Evolutionary conservation across 2,113 vertebrate genomes (phyloP).

Genomic region (Laticauda colubrina): DNA sequence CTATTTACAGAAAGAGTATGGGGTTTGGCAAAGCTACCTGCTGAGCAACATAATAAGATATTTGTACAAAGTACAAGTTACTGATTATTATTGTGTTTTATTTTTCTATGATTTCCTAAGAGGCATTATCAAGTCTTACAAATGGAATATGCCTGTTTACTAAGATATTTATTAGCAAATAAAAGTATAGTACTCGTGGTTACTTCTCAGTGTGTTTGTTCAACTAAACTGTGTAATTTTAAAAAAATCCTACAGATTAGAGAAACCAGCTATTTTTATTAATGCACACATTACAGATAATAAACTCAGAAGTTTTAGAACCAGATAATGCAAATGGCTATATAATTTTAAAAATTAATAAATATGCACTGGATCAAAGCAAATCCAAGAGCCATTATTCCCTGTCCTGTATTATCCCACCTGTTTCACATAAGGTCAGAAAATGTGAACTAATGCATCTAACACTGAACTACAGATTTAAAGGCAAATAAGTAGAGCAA

Average conservation of each 20-base stretch:
- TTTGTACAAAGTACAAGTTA: slow-evolving; percentile 99
- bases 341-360: not conserved
- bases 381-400: not conserved
- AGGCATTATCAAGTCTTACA: slow-evolving; percentile 93
- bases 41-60: slow-evolving; percentile 93
- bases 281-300: not conserved
- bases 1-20: slow-evolving; percentile 79
- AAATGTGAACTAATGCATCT: not conserved
- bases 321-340: not conserved
- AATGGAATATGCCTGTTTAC: slow-evolving; percentile 89
- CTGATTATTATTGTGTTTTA: slow-evolving; percentile 95
- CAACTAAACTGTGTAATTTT: slow-evolving; percentile 30
- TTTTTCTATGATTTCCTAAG: slow-evolving; percentile 98
- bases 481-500: not conserved
- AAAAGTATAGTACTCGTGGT: slow-evolving; percentile 88
- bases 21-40: slow-evolving; percentile 92
- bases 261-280: slow-evolving; percentile 22
- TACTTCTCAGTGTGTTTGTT: slow-evolving; percentile 60
- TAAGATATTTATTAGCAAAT: slow-evolving; percentile 95
- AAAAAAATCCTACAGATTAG: slow-evolving; percentile 37
- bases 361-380: not conserved
- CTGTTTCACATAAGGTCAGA: not conserved
- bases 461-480: not conserved
- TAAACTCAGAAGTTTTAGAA: not conserved
- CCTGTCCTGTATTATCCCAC: not conserved